phyloP scores from a whole-genome alignment of 2,797 vertebrate species.

The Oophaga sylvatica region DNA sequence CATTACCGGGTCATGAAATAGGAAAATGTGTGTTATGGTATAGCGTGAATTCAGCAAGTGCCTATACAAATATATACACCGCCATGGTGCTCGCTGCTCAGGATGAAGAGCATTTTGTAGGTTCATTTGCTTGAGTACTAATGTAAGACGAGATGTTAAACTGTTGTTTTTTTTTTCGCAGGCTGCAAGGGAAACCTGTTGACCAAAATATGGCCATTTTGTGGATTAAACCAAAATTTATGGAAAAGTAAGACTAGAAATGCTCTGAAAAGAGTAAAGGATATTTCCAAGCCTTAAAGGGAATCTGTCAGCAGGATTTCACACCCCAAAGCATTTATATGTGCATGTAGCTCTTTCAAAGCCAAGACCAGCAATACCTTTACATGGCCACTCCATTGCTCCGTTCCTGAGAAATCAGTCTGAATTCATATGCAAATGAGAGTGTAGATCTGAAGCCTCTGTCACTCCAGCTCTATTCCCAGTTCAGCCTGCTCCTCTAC shows the following conservation, averaged over 20 bases:
- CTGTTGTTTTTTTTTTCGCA: neutral
- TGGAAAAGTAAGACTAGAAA: neutral
- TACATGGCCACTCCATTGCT: too few species aligned
- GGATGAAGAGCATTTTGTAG: slow-evolving; percentile 10
- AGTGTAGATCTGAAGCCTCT: too few species aligned
- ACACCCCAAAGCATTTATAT: too few species aligned
- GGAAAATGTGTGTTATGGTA: slow-evolving; percentile 27
- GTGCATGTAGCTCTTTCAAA: too few species aligned
- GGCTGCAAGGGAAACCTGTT: neutral
- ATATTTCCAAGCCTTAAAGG: too few species aligned
- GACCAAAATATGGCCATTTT: neutral
- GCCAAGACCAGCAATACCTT: too few species aligned
- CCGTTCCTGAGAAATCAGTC: too few species aligned
- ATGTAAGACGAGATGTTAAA: neutral
- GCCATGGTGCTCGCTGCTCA: neutral
- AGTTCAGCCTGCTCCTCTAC: too few species aligned
- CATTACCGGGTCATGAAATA: slow-evolving; percentile 3
- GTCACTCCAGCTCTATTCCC: too few species aligned
- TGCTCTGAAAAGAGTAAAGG: too few species aligned
- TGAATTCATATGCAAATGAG: too few species aligned
- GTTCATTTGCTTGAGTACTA: neutral
- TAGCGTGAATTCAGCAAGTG: neutral
- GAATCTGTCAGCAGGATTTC: too few species aligned
- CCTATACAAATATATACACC: neutral
- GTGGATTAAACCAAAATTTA: neutral